Conservation (phyloP, 2,113 vertebrate genomes). For the Plectropomus leopardus region DNA sequence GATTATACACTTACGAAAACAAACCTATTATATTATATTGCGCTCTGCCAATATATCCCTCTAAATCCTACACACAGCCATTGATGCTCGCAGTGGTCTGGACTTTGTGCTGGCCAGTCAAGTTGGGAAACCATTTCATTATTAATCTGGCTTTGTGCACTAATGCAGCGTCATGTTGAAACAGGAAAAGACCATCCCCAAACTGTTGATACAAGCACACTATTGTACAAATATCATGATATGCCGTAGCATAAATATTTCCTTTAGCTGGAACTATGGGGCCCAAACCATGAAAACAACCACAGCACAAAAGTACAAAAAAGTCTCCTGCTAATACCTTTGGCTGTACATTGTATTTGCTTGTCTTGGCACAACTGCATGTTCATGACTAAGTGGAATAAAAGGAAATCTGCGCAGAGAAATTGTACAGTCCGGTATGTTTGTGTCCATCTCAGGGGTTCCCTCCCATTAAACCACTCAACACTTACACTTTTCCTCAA, state of each 20-base stretch:
- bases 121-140: background rate
- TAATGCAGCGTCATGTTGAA: background rate
- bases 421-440: background rate
- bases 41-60: no score
- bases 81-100: background rate
- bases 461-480: slow-evolving; percentile 50
- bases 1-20: no score
- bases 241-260: background rate
- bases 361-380: slow-evolving; percentile 30
- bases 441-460: slow-evolving; percentile 30
- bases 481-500: slow-evolving; percentile 34
- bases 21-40: no score
- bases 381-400: background rate
- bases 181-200: background rate
- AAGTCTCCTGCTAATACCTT: background rate
- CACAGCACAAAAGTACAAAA: background rate
- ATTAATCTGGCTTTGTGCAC: background rate
- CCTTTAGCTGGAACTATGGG: background rate
- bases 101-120: background rate
- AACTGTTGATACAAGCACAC: background rate
- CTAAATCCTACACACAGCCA: background rate
- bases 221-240: background rate
- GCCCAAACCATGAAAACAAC: background rate
- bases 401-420: background rate
- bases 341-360: background rate